Evolutionary conservation across 2,888 invertebrate species (phyloP).

Genomic region (Drosophila heteroneura): DNA sequence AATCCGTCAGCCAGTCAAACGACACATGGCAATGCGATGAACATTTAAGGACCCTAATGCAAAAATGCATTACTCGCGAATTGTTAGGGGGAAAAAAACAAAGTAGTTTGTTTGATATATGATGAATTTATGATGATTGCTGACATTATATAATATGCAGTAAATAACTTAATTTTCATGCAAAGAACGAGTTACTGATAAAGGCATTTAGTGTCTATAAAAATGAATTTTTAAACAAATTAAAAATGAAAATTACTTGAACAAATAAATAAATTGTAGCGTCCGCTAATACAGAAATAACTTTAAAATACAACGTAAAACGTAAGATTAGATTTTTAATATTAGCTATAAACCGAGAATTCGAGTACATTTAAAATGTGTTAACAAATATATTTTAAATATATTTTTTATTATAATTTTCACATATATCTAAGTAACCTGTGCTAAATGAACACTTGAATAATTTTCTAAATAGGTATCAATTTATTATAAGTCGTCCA

Average conservation of each 20-base stretch:
- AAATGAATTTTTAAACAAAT: background rate
- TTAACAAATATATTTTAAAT: background rate
- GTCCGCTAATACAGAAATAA: background rate
- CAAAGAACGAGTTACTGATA: background rate
- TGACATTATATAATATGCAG: background rate
- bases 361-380: background rate
- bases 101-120: slow-evolving; percentile 1
- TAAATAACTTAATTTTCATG: background rate
- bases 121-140: background rate
- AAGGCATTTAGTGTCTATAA: background rate
- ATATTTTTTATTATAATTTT: background rate
- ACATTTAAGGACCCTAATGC: slow-evolving; percentile 54
- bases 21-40: slow-evolving; percentile 44
- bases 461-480: background rate
- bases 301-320: too few species aligned
- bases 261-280: background rate
- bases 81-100: background rate
- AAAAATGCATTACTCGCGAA: slow-evolving; percentile 49
- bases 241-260: background rate
- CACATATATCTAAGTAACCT: background rate
- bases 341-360: background rate
- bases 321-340: background rate
- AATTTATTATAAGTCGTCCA: background rate
- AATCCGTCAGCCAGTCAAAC: slow-evolving; percentile 53
- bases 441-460: background rate